Base-by-base conservation (phyloP, 2,888 invertebrate genomes). In the Mamestra brassicae region DNA sequence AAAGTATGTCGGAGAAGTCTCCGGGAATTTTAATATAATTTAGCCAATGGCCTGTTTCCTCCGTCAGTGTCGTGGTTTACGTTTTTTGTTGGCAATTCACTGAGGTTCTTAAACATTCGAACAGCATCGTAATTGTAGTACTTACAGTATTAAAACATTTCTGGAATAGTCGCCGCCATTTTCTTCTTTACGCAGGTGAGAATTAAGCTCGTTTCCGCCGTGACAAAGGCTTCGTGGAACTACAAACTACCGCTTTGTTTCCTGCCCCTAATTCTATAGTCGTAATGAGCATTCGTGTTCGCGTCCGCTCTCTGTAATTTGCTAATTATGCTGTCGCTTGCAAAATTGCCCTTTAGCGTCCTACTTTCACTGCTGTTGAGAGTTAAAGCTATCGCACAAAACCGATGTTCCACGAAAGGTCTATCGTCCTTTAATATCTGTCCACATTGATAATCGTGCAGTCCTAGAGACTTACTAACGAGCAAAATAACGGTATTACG, bases 401-500 rank as follows among this genome's bases (percentile, higher is more conserved):
- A 63, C 71, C 58, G 70, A 81, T 78, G 78, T 85, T 78, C 84
- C 76, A 65, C 70, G 85, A 80, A 83, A 57, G 84, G 84, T 74
- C 83, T 86, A 86, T 86, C 86, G 73, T 74, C 70, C 73, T 76
- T 76, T 71, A 85, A 83, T 80, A 86, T 86, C 86, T 85, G 86
- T 83, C 86, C 84, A 83, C 79, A 85, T 78, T 83, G 87, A 90
- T 87, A 87, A 90, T 88, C 89, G 82, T 82, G 86, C 84, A 87
- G 83, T 83, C 81, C 85, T 84, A 89, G 88, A 88, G 88, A 89
- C 87, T 81, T 78, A 87, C 89, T 93, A 93, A 93, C 92, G 90
- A 93, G 91, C 90, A 83, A 81, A 90, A 89, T 92, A 93, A 91
- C 92, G 89, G 92, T 89, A 86, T 89, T 87, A 91, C 90, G 87